Evolutionary conservation across 2,888 invertebrate species (phyloP).

Genomic region (Lomographa bimaculata): DNA sequence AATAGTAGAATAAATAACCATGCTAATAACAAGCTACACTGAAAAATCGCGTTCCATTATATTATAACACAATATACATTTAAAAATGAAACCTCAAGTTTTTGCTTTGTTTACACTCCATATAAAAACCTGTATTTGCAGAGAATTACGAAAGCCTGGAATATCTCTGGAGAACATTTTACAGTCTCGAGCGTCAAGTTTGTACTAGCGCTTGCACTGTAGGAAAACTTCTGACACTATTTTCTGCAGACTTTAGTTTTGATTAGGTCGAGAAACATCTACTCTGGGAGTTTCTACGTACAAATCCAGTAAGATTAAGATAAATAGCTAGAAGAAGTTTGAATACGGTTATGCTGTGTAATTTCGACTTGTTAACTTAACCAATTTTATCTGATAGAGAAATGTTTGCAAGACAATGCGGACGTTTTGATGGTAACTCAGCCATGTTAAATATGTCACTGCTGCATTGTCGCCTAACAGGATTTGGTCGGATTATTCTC

Average conservation of each 20-base stretch:
- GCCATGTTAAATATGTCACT: background rate
- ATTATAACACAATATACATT: too few species aligned
- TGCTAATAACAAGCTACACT: too few species aligned
- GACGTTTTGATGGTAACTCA: too few species aligned
- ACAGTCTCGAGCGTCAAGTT: conserved; percentile 44
- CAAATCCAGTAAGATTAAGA: conserved; percentile 41
- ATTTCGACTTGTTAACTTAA: conserved; percentile 14
- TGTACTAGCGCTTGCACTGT: conserved; percentile 42
- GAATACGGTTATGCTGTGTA: conserved; percentile 10
- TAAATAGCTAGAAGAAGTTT: conserved; percentile 36
- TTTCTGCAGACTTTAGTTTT: conserved; percentile 66
- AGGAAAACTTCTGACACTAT: conserved; percentile 65
- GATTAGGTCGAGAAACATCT: conserved; percentile 64
- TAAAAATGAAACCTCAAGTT: too few species aligned
- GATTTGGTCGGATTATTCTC: background rate
- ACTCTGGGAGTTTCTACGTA: conserved; percentile 39
- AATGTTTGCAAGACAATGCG: too few species aligned
- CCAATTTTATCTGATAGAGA: conserved; percentile 10
- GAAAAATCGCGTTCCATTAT: too few species aligned
- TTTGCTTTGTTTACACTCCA: too few species aligned
- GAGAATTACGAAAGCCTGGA: conserved; percentile 25
- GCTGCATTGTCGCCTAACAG: conserved; percentile 1
- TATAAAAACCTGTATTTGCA: conserved; percentile 23
- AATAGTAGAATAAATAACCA: too few species aligned
- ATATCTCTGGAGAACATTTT: conserved; percentile 45